Conservation (phyloP, 2,888 invertebrate genomes). For the Drosophila subsilvestris region DNA sequence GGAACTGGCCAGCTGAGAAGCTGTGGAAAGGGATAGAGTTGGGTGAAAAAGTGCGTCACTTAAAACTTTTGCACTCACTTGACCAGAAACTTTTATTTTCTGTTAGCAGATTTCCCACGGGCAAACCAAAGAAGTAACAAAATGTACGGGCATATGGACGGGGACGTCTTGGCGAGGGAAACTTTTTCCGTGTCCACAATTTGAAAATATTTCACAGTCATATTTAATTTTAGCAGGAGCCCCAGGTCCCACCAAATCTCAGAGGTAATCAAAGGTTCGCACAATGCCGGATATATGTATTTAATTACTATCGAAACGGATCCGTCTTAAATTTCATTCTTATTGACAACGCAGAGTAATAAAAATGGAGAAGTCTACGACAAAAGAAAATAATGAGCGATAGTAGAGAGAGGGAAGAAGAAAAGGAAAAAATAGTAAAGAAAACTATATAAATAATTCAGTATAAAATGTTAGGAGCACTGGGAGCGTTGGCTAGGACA, state of each 20-base stretch:
- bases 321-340: conserved; percentile 58
- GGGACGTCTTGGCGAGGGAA: conserved; percentile 35
- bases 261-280: conserved; percentile 69
- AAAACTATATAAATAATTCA: conserved; percentile 79
- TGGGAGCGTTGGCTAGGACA: conserved; percentile 55
- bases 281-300: conserved; percentile 21
- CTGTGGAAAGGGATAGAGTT: not conserved
- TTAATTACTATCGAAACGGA: conserved; percentile 64
- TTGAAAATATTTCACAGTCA: conserved; percentile 79
- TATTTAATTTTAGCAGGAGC: conserved; percentile 68
- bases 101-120: conserved; percentile 77
- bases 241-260: conserved; percentile 55
- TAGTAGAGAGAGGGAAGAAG: conserved; percentile 10
- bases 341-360: conserved; percentile 63
- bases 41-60: conserved; percentile 74
- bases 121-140: conserved; percentile 52
- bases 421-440: conserved; percentile 39
- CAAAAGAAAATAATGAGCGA: conserved; percentile 65
- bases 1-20: not conserved
- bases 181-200: conserved; percentile 75
- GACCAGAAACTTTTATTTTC: conserved; percentile 80
- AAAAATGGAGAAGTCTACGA: conserved; percentile 57
- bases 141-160: conserved; percentile 33
- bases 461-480: conserved; percentile 75
- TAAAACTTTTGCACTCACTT: conserved; percentile 80